phyloP scores from a whole-genome alignment of 2,888 invertebrate species.

The Octodonta nipae region DNA sequence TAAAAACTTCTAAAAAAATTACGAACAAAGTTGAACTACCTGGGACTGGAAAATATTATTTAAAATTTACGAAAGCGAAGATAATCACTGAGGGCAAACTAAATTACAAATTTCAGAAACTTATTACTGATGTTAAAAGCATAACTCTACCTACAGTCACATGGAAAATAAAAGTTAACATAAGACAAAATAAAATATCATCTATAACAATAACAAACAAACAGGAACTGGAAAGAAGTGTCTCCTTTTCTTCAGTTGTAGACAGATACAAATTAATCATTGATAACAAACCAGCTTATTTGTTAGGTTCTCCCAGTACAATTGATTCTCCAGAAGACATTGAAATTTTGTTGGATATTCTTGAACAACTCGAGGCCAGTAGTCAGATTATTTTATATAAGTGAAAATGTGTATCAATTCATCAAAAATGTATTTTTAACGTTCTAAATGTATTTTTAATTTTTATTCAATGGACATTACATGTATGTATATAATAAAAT shows the following conservation, averaged over 20 bases:
- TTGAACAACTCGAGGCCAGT: slow-evolving; percentile 20
- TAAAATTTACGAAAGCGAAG: no score
- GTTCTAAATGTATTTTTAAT: no score
- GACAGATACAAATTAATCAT: slow-evolving; percentile 18
- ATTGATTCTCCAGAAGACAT: slow-evolving; percentile 19
- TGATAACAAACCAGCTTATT: slow-evolving; percentile 18
- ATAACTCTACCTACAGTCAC: slow-evolving; percentile 21
- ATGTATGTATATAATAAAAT: no score
- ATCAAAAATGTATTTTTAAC: no score
- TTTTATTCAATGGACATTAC: no score
- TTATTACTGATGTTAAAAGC: slow-evolving; percentile 22
- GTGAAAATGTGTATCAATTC: no score
- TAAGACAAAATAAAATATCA: slow-evolving; percentile 21
- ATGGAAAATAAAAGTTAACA: slow-evolving; percentile 25
- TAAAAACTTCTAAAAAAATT: no score
- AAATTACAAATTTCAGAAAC: slow-evolving; percentile 20
- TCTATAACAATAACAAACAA: slow-evolving; percentile 23
- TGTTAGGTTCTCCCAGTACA: slow-evolving; percentile 19
- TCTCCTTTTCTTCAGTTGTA: slow-evolving; percentile 19
- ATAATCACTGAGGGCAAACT: no score
- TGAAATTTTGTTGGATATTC: slow-evolving; percentile 22
- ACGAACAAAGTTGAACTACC: no score
- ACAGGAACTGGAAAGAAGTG: slow-evolving; percentile 17
- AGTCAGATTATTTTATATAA: no score
- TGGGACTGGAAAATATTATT: no score